Conservation (phyloP, 2,888 invertebrate genomes). For the Drosophila pegasa region DNA sequence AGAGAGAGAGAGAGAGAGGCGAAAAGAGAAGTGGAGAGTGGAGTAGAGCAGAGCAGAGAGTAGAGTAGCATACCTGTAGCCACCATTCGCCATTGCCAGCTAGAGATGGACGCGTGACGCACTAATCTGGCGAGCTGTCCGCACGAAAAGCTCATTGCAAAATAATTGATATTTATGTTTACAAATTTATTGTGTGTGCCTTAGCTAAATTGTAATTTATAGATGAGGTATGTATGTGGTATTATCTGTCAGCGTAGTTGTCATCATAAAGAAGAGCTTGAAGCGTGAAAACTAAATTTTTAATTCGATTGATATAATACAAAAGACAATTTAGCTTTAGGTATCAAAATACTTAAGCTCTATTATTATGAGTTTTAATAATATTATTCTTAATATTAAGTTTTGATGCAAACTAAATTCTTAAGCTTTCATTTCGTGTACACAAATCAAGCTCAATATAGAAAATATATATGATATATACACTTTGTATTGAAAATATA, state of each 20-base stretch:
- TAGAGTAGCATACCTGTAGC: constrained; percentile 64
- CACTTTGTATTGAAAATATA: no score
- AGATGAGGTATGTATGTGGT: constrained; percentile 5
- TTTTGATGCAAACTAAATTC: no score
- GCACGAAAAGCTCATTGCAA: constrained; percentile 43
- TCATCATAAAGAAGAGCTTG: neutral
- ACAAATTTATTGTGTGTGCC: constrained; percentile 25
- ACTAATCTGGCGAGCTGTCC: constrained; percentile 32
- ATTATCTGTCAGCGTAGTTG: constrained; percentile 2
- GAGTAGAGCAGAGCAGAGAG: constrained; percentile 11
- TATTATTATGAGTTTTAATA: no score
- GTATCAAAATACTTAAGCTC: neutral
- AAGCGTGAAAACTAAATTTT: neutral
- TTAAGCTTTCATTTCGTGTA: no score
- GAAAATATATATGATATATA: no score
- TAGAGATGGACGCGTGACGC: constrained; percentile 73
- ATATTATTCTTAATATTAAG: no score
- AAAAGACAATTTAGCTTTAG: no score
- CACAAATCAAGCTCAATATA: no score
- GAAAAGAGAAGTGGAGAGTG: neutral
- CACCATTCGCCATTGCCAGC: constrained; percentile 56
- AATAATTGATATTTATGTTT: constrained; percentile 58
- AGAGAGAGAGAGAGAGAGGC: neutral
- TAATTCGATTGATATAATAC: neutral
- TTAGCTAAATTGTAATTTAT: constrained; percentile 45